phyloP scores from a whole-genome alignment of 2,113 vertebrate genomes.

The Elephantulus edwardii region DNA sequence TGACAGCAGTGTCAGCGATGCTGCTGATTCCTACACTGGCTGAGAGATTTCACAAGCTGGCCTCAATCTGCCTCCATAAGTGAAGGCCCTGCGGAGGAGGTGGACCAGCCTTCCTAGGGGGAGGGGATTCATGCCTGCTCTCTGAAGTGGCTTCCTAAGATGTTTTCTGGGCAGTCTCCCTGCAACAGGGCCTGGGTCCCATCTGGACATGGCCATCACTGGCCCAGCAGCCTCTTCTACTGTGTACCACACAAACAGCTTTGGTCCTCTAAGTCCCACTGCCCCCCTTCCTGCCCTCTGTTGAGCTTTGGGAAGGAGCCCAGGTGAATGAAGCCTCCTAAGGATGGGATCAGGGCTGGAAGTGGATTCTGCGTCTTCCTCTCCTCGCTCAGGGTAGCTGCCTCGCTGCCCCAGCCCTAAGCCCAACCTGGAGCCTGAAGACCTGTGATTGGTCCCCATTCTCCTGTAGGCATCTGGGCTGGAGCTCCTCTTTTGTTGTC shows the following conservation, averaged over 20 bases:
- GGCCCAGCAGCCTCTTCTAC: neutral
- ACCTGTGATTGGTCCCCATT: constrained; percentile 34
- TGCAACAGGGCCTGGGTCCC: neutral
- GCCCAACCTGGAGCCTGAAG: neutral
- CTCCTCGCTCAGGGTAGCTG: neutral
- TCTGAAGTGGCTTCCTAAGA: neutral
- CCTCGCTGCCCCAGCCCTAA: neutral
- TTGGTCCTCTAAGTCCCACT: neutral
- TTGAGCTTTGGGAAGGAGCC: neutral
- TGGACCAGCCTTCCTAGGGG: neutral
- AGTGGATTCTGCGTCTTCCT: neutral
- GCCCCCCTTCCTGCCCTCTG: constrained; percentile 3
- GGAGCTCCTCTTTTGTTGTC: constrained; percentile 58
- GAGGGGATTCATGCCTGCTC: neutral
- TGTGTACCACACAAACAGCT: neutral
- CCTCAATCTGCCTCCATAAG: neutral
- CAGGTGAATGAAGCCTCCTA: neutral
- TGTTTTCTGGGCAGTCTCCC: neutral
- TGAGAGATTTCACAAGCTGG: neutral
- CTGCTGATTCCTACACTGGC: neutral
- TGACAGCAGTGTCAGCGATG: neutral
- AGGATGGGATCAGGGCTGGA: neutral
- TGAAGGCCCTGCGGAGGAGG: neutral
- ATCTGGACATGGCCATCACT: accelerated
- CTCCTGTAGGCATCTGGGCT: constrained; percentile 70